Percentiles rank a stretch among this genome's conserved stretches.
These are phyloP conservation scores for Toxostoma redivivum DNA, from an alignment of 2,113 vertebrate genomes.

Conservation along the genomic window DNA sequence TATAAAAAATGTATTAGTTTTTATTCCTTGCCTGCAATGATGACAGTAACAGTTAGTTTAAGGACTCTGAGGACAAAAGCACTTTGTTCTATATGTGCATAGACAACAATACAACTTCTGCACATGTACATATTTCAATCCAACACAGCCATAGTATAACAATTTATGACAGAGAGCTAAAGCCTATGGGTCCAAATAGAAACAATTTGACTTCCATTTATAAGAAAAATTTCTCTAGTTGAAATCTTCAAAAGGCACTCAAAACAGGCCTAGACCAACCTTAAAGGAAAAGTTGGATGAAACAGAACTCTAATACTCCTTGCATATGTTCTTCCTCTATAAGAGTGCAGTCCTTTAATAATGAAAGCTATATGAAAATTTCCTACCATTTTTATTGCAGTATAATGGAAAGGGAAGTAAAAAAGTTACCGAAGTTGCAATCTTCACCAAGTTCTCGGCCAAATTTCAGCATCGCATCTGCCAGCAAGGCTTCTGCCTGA, in stretches of 20 bases:
- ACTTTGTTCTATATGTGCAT: neutral
- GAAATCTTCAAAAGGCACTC: neutral
- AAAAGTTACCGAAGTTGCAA: conserved; percentile 88
- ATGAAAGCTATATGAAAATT: neutral
- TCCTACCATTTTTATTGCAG: neutral
- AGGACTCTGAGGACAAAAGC: neutral
- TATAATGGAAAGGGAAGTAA: neutral
- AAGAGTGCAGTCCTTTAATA: neutral
- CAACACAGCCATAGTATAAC: neutral
- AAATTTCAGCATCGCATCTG: conserved; percentile 94
- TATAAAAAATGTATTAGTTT: neutral
- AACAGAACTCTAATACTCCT: neutral
- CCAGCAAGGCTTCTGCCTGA: conserved; percentile 89
- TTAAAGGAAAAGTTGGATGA: neutral
- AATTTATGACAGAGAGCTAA: neutral
- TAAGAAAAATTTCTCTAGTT: neutral
- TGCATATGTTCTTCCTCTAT: neutral
- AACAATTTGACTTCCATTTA: neutral
- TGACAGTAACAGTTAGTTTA: neutral
- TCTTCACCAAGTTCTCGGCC: conserved; percentile 95
- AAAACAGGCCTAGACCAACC: neutral
- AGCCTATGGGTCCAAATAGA: neutral
- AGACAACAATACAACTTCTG: neutral
- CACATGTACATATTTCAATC: neutral
- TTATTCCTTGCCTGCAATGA: neutral